These are phyloP conservation scores for Ylistrum balloti DNA, from an alignment of 1,140 invertebrate genomes.

Conservation along the genomic window DNA sequence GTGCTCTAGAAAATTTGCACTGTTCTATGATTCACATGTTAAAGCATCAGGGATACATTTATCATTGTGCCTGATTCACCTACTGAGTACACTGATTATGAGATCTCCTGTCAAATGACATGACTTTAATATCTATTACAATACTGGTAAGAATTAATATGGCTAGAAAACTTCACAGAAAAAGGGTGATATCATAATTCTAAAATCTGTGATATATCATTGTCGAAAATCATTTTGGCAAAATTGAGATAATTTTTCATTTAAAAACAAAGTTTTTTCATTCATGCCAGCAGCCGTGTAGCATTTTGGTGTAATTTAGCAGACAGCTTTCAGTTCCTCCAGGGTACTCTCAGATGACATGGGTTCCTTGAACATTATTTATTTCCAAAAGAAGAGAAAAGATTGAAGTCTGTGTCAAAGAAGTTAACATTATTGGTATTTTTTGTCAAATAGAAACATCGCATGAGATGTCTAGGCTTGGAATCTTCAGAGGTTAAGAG, in stretches of 20 bases:
- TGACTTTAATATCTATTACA: not conserved
- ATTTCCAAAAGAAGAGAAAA: constrained; percentile 3
- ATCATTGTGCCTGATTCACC: constrained; percentile 2
- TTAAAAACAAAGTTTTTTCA: not conserved
- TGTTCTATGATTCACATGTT: not conserved
- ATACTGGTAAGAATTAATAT: not conserved
- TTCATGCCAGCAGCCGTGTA: not conserved
- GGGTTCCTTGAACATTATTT: not conserved
- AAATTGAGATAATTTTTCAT: constrained; percentile 2
- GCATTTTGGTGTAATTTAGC: constrained; percentile 1
- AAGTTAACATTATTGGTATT: constrained; percentile 29
- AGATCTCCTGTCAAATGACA: not conserved
- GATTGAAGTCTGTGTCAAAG: not conserved
- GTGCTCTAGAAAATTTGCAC: not conserved
- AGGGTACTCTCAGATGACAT: not conserved
- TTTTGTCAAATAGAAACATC: constrained; percentile 11
- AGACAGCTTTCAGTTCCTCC: not conserved
- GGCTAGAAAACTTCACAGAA: not conserved
- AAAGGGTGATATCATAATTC: not conserved
- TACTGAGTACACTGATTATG: not conserved
- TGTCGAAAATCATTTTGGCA: constrained; percentile 18
- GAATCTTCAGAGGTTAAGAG: not conserved
- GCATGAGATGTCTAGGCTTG: not conserved
- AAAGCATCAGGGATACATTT: not conserved
- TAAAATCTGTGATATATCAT: not conserved